phyloP scores from a whole-genome alignment of 2,888 invertebrate species.

The Troglohyphantes excavatus region DNA sequence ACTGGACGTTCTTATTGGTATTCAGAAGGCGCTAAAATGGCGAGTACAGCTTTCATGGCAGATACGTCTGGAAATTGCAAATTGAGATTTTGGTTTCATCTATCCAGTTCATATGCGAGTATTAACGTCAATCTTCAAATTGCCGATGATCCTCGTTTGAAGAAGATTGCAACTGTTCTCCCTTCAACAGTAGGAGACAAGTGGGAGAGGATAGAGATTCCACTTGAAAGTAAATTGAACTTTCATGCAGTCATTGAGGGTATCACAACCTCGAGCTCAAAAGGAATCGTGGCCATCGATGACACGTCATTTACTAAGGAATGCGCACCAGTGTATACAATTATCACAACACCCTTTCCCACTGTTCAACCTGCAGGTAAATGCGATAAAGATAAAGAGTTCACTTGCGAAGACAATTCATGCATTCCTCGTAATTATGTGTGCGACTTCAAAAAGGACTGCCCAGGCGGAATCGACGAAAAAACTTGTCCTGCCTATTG shows the following conservation, averaged over 20 bases:
- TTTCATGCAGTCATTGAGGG: constrained; percentile 77
- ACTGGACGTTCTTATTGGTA: neutral
- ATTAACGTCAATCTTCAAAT: constrained; percentile 80
- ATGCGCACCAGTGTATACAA: constrained; percentile 70
- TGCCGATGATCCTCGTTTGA: constrained; percentile 13
- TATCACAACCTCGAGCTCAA: neutral
- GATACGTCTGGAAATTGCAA: constrained; percentile 72
- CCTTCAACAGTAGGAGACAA: constrained; percentile 43
- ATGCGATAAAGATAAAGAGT: constrained; percentile 60
- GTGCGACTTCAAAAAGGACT: constrained; percentile 78
- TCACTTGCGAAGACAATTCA: constrained; percentile 74
- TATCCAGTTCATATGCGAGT: constrained; percentile 79
- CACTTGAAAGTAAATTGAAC: constrained; percentile 49
- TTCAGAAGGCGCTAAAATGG: constrained; percentile 19
- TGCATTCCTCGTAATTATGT: constrained; percentile 68
- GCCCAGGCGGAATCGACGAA: constrained; percentile 76
- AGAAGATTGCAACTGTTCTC: neutral
- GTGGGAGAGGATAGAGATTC: constrained; percentile 69
- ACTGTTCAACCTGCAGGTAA: constrained; percentile 66
- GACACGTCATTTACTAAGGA: constrained; percentile 77
- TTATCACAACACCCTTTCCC: constrained; percentile 71
- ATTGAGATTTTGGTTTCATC: constrained; percentile 78
- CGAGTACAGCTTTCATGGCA: constrained; percentile 74
- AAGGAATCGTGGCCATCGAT: constrained; percentile 78
- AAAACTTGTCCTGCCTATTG: constrained; percentile 76